Percentiles rank a stretch among this genome's conserved stretches.
phyloP scores from a whole-genome alignment of 2,888 invertebrate genomes.

The Nowickia ferox region DNA sequence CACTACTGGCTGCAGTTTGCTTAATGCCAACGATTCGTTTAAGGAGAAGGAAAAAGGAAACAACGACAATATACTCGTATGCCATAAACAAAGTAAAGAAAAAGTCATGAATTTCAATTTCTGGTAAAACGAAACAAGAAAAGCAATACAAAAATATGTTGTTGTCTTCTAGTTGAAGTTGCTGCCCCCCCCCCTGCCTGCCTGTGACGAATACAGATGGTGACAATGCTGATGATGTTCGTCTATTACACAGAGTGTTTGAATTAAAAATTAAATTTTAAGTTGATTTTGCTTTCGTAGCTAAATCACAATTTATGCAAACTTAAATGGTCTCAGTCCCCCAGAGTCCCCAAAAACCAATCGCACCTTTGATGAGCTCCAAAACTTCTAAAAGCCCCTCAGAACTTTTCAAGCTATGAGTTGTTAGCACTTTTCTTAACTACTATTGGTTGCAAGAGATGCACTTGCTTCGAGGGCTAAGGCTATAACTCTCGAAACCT shows the following conservation, averaged over 20 bases:
- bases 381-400: no score
- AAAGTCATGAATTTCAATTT: slow-evolving; percentile 35
- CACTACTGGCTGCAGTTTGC: background rate
- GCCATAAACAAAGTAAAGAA: slow-evolving; percentile 23
- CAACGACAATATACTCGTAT: slow-evolving; percentile 8
- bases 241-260: background rate
- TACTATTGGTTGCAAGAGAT: no score
- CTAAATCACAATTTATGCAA: no score
- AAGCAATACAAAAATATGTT: background rate
- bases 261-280: background rate
- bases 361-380: no score
- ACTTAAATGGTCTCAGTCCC: no score
- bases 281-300: no score
- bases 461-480: no score
- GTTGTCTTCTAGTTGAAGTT: background rate
- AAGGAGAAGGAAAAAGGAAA: background rate
- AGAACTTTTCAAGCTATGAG: no score
- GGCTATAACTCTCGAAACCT: no score
- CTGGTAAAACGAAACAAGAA: background rate
- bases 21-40: background rate
- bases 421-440: no score
- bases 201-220: background rate
- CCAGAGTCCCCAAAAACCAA: no score
- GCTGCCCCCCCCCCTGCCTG: no score
- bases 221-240: slow-evolving; percentile 11